Conservation (phyloP, 2,113 vertebrate species). For the Rhineura floridana region DNA sequence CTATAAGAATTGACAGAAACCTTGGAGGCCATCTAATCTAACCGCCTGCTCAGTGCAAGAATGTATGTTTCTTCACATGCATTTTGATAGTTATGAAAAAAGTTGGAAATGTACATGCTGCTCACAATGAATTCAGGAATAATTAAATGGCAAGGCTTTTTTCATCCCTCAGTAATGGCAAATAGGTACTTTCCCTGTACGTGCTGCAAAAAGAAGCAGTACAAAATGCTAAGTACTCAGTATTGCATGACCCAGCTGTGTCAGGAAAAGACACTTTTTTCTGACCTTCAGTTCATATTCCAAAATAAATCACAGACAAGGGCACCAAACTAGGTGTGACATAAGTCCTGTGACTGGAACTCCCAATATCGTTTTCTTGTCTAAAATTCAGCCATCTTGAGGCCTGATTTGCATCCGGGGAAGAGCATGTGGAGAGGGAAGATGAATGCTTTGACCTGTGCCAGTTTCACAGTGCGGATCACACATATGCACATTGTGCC, state of each 20-base stretch:
- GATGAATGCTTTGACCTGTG: neutral
- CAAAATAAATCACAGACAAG: neutral
- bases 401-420: neutral
- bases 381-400: neutral
- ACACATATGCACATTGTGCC: neutral
- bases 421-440: neutral
- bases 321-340: neutral
- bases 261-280: too few species aligned
- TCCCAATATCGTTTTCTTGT: neutral
- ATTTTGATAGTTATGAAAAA: neutral
- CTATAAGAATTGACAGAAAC: too few species aligned
- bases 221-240: too few species aligned
- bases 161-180: too few species aligned
- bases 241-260: too few species aligned
- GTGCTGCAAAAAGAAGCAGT: too few species aligned
- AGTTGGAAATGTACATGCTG: neutral
- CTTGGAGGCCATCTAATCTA: too few species aligned
- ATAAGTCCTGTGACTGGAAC: neutral
- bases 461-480: neutral
- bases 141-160: neutral
- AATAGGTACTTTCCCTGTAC: neutral
- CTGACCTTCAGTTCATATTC: neutral
- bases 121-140: neutral
- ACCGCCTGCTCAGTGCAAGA: too few species aligned
- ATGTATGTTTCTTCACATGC: neutral